Conservation (phyloP, 2,888 invertebrate species). For the Resseliella maxima region DNA sequence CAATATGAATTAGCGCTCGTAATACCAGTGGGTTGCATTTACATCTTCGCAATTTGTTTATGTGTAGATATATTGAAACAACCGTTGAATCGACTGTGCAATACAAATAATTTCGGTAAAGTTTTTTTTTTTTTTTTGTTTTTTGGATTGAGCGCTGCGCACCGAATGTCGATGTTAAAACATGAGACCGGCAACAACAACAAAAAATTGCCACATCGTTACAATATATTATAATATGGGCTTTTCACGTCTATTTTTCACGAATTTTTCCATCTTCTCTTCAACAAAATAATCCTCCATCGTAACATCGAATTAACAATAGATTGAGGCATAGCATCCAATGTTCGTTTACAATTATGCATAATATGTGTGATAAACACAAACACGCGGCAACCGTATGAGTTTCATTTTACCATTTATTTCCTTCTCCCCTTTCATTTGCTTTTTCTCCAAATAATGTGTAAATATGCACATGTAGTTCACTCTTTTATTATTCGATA, state of each 20-base stretch:
- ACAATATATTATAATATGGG: not conserved
- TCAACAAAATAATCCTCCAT: not conserved
- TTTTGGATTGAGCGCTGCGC: not conserved
- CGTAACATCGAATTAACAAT: not conserved
- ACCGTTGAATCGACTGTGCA: not conserved
- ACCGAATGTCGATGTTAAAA: not conserved
- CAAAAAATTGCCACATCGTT: not conserved
- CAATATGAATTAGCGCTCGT: constrained; percentile 19
- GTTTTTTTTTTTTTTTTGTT: not conserved
- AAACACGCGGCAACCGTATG: not conserved
- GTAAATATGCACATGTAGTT: not conserved
- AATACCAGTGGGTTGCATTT: not conserved
- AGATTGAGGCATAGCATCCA: not conserved
- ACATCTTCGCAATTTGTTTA: constrained; percentile 17
- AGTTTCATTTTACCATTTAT: not conserved
- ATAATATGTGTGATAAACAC: constrained; percentile 40
- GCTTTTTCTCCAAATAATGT: not conserved
- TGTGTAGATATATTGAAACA: not conserved
- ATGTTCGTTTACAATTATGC: constrained; percentile 7
- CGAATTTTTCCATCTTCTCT: no score
- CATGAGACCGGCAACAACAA: not conserved
- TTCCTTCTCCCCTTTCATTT: not conserved
- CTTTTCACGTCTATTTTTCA: no score
- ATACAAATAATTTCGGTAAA: constrained; percentile 21
- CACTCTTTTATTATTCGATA: constrained; percentile 41